These are phyloP conservation scores for Apogon hyalosoma DNA, from an alignment of 2,797 vertebrate genomes.

Conservation along the genomic window DNA sequence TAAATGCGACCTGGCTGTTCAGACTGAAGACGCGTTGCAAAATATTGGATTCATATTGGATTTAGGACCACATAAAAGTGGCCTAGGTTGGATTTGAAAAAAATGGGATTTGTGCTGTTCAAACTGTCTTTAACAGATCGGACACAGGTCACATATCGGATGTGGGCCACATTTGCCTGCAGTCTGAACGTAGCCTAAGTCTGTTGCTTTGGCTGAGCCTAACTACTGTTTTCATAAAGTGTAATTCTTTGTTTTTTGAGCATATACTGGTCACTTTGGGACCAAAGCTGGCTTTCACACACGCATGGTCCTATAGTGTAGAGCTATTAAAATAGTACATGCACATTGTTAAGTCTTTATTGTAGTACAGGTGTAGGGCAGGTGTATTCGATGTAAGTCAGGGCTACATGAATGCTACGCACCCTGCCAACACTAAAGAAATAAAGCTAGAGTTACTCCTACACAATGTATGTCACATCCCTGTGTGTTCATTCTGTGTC, in stretches of 20 bases:
- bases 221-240: neutral
- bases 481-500: slow-evolving; percentile 9
- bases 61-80: no score
- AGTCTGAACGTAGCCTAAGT: no score
- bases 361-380: slow-evolving; percentile 8
- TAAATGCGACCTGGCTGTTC: no score
- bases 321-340: slow-evolving; percentile 17
- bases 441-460: slow-evolving; percentile 30
- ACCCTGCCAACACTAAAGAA: slow-evolving; percentile 22
- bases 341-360: slow-evolving; percentile 6
- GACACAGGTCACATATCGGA: no score
- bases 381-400: slow-evolving; percentile 15
- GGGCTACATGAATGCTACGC: neutral
- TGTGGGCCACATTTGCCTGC: no score
- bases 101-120: no score
- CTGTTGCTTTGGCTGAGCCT: neutral
- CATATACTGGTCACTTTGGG: slow-evolving; percentile 2
- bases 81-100: no score
- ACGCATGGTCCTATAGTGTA: neutral
- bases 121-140: no score
- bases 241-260: neutral
- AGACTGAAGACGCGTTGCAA: no score
- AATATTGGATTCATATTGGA: no score
- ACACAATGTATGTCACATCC: slow-evolving; percentile 21
- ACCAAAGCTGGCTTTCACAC: neutral